Evolutionary conservation across 2,113 vertebrate genomes (phyloP).

Genomic region (Ictidomys tridecemlineatus): DNA sequence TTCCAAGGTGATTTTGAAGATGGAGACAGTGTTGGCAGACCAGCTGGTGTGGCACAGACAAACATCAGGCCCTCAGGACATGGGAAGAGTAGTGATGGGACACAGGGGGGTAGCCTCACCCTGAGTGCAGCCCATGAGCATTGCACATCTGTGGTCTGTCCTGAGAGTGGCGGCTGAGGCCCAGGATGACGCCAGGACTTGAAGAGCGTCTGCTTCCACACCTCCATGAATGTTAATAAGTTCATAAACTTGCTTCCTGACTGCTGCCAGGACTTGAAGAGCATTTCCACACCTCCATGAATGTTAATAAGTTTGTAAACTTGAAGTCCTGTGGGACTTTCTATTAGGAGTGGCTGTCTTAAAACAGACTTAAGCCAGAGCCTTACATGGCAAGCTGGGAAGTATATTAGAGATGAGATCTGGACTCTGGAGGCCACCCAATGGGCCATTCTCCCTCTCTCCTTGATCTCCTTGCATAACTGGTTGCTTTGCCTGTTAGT

Average conservation of each 20-base stretch:
- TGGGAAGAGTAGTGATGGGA: neutral
- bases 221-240: too few relatives aligned
- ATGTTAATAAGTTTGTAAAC: slow-evolving; percentile 51
- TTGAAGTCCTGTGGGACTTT: neutral
- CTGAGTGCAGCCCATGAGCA: neutral
- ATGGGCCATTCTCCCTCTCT: neutral
- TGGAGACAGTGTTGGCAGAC: neutral
- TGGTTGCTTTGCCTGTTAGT: neutral
- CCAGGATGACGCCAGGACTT: too few relatives aligned
- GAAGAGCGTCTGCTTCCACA: too few relatives aligned
- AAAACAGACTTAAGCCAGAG: neutral
- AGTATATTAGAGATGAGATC: neutral
- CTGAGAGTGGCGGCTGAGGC: neutral
- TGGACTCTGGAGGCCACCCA: too few relatives aligned
- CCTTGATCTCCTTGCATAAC: neutral
- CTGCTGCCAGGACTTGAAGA: neutral
- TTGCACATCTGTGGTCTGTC: neutral
- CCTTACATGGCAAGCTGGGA: neutral
- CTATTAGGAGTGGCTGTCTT: slow-evolving; percentile 32
- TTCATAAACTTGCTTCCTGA: too few relatives aligned
- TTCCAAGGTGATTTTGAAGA: neutral
- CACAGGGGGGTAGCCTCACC: neutral
- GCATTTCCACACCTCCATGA: neutral
- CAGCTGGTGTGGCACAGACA: neutral
- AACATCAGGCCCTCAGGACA: neutral